Evolutionary conservation across 2,797 vertebrate genomes (phyloP).

Genomic region (Eulemur albifrons): DNA sequence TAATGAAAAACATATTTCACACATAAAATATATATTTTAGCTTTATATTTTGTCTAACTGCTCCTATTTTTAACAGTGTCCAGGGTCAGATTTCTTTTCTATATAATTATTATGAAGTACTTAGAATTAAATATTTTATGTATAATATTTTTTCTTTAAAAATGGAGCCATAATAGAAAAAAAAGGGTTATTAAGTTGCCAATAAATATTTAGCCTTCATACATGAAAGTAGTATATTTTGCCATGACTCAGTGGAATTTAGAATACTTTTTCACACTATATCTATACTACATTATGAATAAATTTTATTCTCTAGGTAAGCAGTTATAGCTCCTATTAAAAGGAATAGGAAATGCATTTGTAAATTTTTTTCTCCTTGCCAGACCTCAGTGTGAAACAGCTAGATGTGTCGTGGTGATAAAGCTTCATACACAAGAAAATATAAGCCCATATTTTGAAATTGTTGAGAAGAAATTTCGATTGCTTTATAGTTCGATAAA

Average conservation of each 20-base stretch:
- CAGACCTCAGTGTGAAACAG: neutral
- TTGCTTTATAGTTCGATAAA: conserved; percentile 9
- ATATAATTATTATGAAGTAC: neutral
- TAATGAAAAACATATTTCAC: neutral
- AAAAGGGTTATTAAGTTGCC: neutral
- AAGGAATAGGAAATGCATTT: neutral
- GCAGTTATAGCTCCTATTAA: neutral
- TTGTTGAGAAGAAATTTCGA: neutral
- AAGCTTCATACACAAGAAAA: neutral
- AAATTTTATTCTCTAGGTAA: neutral
- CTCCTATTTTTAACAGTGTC: neutral
- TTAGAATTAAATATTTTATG: neutral
- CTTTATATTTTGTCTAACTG: neutral
- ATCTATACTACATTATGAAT: neutral
- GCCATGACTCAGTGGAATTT: neutral
- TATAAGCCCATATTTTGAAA: neutral
- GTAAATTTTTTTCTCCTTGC: neutral
- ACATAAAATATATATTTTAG: neutral
- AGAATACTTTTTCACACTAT: neutral
- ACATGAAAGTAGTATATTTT: neutral
- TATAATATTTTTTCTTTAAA: neutral
- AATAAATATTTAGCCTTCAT: neutral
- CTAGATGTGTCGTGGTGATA: neutral
- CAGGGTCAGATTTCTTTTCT: neutral
- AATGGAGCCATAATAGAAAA: neutral